phyloP scores from a whole-genome alignment of 2,888 invertebrate species.

The Lingula anatina region DNA sequence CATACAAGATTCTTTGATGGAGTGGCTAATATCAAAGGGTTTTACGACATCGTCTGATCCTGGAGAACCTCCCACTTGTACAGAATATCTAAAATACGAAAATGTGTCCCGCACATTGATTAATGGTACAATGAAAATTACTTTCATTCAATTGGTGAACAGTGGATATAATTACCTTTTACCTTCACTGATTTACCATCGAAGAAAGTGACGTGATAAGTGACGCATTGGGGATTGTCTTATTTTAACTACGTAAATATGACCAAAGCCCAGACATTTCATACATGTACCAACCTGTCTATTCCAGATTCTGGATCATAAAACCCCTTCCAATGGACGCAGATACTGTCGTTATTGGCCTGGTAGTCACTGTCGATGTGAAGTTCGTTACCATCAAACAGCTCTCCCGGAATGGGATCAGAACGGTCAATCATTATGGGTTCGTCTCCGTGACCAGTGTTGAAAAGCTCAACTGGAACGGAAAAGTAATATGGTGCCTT shows the following conservation, averaged over 20 bases:
- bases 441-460: conserved; percentile 22
- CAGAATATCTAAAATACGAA: conserved; percentile 13
- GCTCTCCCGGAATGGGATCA: conserved; percentile 20
- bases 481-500: too few relatives aligned
- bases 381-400: conserved; percentile 23
- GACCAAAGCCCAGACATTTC: neutral
- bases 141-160: neutral
- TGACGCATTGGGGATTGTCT: too few relatives aligned
- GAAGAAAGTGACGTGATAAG: too few relatives aligned
- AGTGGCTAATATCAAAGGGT: conserved; percentile 14
- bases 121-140: neutral
- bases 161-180: too few relatives aligned
- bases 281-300: conserved; percentile 14
- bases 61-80: conserved; percentile 21
- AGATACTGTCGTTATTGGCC: conserved; percentile 14
- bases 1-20: conserved; percentile 16
- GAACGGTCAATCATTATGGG: conserved; percentile 30
- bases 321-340: conserved; percentile 28
- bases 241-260: conserved; percentile 20
- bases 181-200: too few relatives aligned
- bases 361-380: conserved; percentile 17
- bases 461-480: conserved; percentile 23
- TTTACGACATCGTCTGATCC: conserved; percentile 16
- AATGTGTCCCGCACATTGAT: neutral
- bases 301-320: conserved; percentile 31